Percentiles rank a stretch among this genome's conserved stretches.
Conservation (phyloP, 2,113 vertebrate species). For the Microcebus lehilahytsara region DNA sequence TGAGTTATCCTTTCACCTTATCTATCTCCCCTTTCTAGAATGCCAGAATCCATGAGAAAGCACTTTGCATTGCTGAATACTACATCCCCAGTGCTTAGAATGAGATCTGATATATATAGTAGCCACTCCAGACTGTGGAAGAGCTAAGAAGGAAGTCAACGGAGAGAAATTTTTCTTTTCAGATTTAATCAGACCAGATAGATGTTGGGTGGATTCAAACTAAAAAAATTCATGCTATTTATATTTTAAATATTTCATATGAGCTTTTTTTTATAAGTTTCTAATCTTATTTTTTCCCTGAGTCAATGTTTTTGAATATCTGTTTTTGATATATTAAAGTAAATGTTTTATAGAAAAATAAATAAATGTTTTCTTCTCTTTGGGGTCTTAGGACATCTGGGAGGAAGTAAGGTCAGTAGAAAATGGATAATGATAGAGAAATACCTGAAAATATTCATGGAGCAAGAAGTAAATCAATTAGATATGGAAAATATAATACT, state of each 20-base stretch:
- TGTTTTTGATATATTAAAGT: neutral
- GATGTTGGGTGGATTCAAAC: neutral
- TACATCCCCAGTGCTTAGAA: neutral
- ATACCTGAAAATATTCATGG: neutral
- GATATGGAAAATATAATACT: neutral
- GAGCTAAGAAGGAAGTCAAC: neutral
- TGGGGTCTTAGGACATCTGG: neutral
- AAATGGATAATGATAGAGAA: neutral
- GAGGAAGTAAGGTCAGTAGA: neutral
- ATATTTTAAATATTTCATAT: neutral
- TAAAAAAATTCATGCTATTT: neutral
- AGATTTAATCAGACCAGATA: neutral
- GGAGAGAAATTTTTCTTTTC: neutral
- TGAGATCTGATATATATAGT: neutral
- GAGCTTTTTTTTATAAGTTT: neutral
- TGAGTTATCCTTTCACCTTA: neutral
- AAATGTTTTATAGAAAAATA: neutral
- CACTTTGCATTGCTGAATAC: neutral
- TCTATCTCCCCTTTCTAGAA: neutral
- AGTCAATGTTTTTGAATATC: neutral
- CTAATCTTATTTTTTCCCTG: neutral
- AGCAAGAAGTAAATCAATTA: neutral
- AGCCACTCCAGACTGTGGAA: neutral
- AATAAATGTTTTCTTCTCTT: neutral
- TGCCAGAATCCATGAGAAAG: neutral